Evolutionary conservation across 1,140 invertebrate species (phyloP), one percentile per base, ranked within the genome.

Genomic region (Drosophila pandora): DNA sequence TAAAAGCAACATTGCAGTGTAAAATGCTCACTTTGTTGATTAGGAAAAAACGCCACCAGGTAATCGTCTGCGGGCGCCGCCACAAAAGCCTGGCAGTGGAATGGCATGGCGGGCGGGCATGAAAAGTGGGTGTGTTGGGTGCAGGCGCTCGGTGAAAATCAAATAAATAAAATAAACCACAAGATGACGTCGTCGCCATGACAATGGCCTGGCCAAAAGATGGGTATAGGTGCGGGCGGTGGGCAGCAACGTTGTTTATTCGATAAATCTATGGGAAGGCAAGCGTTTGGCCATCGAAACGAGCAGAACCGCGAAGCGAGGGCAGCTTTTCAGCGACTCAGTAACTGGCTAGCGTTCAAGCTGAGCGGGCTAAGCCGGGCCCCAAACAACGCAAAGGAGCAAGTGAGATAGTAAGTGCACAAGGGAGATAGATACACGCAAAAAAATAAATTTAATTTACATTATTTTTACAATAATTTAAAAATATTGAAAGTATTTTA

Each of bases 141-240:
- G 8, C 50, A 12, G 32, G 37, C 34, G 45, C 23, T 59, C 62
- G 72, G 62, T 84, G 62, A 76, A 87, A 85, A 85, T 85, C 77
- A 85, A 85, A 85, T 85, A 85, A 85, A 85, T 85, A 85, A 87
- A 85, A 68, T 87, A 87, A 88, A 80, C 76, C 79, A 74, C 79
- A 87, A 90, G 77, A 90, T 88, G 83, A 90, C 80, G 82, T 88
- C 60, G 77, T 81, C 72, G 56, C 80, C 74, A 81, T 90, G 80
- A 79, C 88, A 78, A 88, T 84, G 80, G 34, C 48, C 34, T 17
- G 62, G 55, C 50, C 12, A 48, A 48, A 59, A 25, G 62, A 34
- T 28, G 57, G 22, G 8, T 23, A 3, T 13, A 56, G n/a, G 64
- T n/a, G 21, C 21, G 43, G 43, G 62, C 39, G 71, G 61, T 13